Conservation (phyloP, 2,888 invertebrate species). For the Geotrupes spiniger region DNA sequence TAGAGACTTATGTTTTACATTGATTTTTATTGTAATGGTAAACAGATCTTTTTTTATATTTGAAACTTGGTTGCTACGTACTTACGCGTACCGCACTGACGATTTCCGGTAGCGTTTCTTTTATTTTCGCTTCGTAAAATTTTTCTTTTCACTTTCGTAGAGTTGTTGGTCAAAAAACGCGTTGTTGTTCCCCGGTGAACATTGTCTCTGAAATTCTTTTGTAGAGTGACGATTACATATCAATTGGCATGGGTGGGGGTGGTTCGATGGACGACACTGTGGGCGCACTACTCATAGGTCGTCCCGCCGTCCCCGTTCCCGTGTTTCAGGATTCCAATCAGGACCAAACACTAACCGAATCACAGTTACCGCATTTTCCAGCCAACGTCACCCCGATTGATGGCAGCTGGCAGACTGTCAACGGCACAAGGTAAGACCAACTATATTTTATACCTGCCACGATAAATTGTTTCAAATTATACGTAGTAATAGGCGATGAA, state of each 20-base stretch:
- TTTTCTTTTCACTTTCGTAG: not conserved
- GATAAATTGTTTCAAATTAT: too few species aligned
- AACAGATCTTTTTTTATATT: not conserved
- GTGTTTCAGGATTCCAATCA: conserved; percentile 33
- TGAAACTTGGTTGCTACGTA: not conserved
- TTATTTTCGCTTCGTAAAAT: not conserved
- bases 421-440: conserved; percentile 69
- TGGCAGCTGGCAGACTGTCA: conserved; percentile 77
- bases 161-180: not conserved
- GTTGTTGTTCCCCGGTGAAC: not conserved
- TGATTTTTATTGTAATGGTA: not conserved
- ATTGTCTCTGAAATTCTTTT: conserved; percentile 24
- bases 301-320: conserved; percentile 26
- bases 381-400: conserved; percentile 67
- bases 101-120: not conserved
- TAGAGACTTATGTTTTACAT: too few species aligned
- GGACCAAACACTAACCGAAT: conserved; percentile 42
- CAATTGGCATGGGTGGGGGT: conserved; percentile 50
- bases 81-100: not conserved
- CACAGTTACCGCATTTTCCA: conserved; percentile 58
- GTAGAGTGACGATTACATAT: conserved; percentile 53
- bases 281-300: conserved; percentile 44
- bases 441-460: too few species aligned
- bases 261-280: conserved; percentile 47
- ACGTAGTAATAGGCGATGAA: too few species aligned